phyloP scores from a whole-genome alignment of 37 sponge, comb jelly and placozoan genomes.

The Bolinopsis microptera region DNA sequence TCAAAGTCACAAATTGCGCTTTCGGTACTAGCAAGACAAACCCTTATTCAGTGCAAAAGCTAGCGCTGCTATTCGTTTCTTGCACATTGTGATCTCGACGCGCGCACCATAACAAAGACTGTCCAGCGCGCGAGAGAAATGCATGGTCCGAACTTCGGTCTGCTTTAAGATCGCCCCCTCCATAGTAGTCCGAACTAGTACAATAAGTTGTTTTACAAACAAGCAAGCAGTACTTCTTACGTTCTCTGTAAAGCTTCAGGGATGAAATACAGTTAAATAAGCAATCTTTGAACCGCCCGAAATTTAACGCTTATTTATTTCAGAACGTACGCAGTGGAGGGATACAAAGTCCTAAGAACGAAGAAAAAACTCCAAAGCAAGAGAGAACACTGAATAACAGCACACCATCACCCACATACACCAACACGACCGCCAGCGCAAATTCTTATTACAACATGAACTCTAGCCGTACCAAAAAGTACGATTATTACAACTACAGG shows the following conservation, averaged over 20 bases:
- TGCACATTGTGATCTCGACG: background rate
- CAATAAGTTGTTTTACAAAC: too few species aligned
- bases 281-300: too few species aligned
- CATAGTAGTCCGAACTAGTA: too few species aligned
- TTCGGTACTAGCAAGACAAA: background rate
- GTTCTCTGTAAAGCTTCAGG: too few species aligned
- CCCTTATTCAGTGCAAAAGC: background rate
- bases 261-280: too few species aligned
- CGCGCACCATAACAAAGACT: conserved; percentile 13
- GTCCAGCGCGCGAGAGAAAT: background rate
- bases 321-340: background rate
- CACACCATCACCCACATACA: background rate
- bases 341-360: background rate
- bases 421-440: background rate
- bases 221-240: too few species aligned
- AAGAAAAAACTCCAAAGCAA: background rate
- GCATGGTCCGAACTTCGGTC: background rate
- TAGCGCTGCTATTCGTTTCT: background rate
- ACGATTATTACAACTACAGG: conserved; percentile 49
- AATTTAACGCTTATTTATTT: background rate
- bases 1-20: background rate
- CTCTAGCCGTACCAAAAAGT: conserved; percentile 18
- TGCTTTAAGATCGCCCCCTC: too few species aligned
- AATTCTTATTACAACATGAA: background rate
- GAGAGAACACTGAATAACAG: background rate